Base-by-base conservation (phyloP, 2,888 invertebrate genomes). In the Drosophila setosimentum region DNA sequence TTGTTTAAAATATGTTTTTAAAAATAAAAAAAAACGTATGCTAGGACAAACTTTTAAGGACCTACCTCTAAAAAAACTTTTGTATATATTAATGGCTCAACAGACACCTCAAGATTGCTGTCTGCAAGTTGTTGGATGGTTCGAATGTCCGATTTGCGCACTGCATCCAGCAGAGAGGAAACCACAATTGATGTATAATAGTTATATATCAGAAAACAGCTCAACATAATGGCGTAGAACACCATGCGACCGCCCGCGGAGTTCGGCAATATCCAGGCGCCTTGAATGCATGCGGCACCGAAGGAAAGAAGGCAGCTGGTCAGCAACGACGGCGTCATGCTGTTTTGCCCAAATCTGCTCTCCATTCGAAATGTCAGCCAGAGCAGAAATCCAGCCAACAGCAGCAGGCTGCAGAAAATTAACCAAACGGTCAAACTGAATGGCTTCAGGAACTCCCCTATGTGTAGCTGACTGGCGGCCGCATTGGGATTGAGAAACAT, bases 131-230 rank as follows among this genome's bases (percentile, higher is more conserved):
- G 94, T 1, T 92, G 88, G 1, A 95, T 64, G 0, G 94, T 94
- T 48, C 93, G 93, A 16, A 95, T 94, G 50, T 76, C 86, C 2
- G 93, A 92, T 61, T 94, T 94, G 10, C 94, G 92, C 0, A 95
- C 94, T 1, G 94, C 94, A 0, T 95, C 94, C 80, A 95, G 93
- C 24, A 95, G 90, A 8, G 95, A 92, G 1, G 95, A 95, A 0
- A 95, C 95, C 73, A 95, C 95, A 84, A 94, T 94, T 0, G 95
- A 95, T 0, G 95, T 95, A 83, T 95, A 95, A 18, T 95, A 94
- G 16, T 95, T 95, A 84, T 95, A 95, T 62, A 95, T 89, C 58
- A 94, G 92, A 84, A 94, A 94, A 5, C 93, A 91, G 1, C 92
- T 88, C 10, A 92, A n/a, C 35, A 91, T 84, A 10, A 92, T 57